A percentile compares a stretch with the other conserved stretches of the same genome.
Conservation (phyloP, 2,113 vertebrate genomes). For the Centropristis striata region DNA sequence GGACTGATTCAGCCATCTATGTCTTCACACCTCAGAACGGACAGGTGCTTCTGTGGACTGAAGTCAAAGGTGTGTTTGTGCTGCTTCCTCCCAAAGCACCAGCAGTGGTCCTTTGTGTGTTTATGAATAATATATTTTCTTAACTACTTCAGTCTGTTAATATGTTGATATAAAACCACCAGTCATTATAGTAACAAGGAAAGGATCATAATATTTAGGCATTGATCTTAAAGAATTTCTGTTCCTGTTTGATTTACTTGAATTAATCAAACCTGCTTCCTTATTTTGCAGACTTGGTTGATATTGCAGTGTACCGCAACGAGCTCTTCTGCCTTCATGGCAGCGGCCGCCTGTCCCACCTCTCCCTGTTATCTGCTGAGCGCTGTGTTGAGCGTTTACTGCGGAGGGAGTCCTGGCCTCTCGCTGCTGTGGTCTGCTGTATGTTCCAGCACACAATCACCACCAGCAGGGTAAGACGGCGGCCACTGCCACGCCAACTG, state of each 20-base stretch:
- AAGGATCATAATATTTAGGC: neutral
- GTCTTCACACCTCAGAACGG: constrained; percentile 94
- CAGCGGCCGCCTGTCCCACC: constrained; percentile 90
- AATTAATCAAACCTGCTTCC: constrained; percentile 9
- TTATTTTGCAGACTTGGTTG: constrained; percentile 88
- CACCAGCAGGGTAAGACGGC: constrained; percentile 88
- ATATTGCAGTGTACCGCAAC: constrained; percentile 90
- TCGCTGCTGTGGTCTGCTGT: constrained; percentile 90
- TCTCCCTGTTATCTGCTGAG: constrained; percentile 91
- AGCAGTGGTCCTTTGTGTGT: neutral
- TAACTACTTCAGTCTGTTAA: too few species aligned
- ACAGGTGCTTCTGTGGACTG: constrained; percentile 96
- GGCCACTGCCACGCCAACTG: neutral
- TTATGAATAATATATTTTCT: too few species aligned
- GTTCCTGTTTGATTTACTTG: neutral
- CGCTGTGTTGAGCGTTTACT: constrained; percentile 94
- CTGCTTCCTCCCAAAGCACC: neutral
- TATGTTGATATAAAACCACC: neutral
- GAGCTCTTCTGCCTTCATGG: constrained; percentile 94
- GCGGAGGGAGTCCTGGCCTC: constrained; percentile 89
- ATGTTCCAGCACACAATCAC: constrained; percentile 91
- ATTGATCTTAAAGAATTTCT: neutral
- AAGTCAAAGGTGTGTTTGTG: constrained; percentile 89
- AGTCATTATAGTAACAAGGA: too few species aligned
- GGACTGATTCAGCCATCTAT: constrained; percentile 95